These are phyloP conservation scores for Cheilosia grossa DNA, from an alignment of 2,888 invertebrate species.

Conservation along the genomic window DNA sequence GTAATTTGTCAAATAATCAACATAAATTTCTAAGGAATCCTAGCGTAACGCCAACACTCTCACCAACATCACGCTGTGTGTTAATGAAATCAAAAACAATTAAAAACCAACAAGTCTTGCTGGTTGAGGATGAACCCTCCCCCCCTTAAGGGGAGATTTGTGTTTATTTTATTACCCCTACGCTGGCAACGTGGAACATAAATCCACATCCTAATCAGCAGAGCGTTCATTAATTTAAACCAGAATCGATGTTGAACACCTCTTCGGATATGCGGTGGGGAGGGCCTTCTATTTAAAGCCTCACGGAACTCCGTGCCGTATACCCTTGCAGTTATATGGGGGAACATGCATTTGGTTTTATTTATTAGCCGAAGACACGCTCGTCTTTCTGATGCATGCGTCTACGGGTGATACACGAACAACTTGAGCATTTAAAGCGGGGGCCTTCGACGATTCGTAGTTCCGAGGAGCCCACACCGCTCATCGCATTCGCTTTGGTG, in stretches of 20 bases:
- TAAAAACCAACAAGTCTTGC: conserved; percentile 58
- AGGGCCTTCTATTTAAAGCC: conserved; percentile 16
- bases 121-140: background rate
- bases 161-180: conserved; percentile 61
- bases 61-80: background rate
- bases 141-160: conserved; percentile 4
- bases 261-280: conserved; percentile 15
- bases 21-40: conserved; percentile 66
- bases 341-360: conserved; percentile 41
- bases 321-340: conserved; percentile 23
- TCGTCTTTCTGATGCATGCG: conserved; percentile 41
- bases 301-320: background rate
- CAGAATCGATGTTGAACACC: conserved; percentile 72
- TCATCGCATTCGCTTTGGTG: conserved; percentile 20
- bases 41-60: conserved; percentile 64
- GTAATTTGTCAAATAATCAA: conserved; percentile 66
- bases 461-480: conserved; percentile 10
- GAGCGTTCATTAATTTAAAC: conserved; percentile 73
- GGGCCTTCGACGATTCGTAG: conserved; percentile 2
- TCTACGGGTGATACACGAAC: conserved; percentile 30
- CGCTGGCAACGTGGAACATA: conserved; percentile 50
- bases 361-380: conserved; percentile 71
- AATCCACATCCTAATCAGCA: conserved; percentile 68
- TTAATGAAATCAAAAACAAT: conserved; percentile 67
- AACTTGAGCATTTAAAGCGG: conserved; percentile 11